A percentile compares a stretch with the other conserved stretches of the same genome.
phyloP scores from a whole-genome alignment of 2,113 vertebrate species.

The Micronycteris hirsuta region DNA sequence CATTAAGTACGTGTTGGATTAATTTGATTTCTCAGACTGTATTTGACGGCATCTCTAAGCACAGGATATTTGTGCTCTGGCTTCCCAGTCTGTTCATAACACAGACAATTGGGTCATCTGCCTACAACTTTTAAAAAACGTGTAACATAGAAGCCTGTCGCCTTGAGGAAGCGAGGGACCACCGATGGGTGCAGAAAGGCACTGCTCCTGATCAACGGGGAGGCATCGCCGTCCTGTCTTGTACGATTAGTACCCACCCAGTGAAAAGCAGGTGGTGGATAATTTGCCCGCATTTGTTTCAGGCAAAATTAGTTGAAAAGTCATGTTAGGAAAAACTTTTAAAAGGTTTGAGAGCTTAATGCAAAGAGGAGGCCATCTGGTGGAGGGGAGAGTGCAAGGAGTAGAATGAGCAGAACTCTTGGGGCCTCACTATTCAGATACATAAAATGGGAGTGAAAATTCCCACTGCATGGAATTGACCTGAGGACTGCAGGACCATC shows the following conservation, averaged over 20 bases:
- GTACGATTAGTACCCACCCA: not conserved
- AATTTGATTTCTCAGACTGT: constrained; percentile 44
- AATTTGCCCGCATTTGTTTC: not conserved
- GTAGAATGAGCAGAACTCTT: not conserved
- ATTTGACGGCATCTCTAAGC: not conserved
- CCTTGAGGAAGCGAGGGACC: not conserved
- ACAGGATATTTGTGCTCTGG: not conserved
- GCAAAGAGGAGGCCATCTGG: not conserved
- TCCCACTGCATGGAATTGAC: not conserved
- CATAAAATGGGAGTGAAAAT: not conserved
- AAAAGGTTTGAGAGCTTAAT: not conserved
- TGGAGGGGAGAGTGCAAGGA: accelerated
- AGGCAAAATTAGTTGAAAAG: not conserved
- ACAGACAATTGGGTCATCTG: not conserved
- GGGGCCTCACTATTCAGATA: not conserved
- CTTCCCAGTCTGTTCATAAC: not conserved
- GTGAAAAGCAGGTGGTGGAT: not conserved
- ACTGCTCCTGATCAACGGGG: not conserved
- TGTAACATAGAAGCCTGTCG: not conserved
- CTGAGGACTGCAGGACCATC: not conserved
- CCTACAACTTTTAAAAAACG: not conserved
- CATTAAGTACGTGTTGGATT: constrained; percentile 32
- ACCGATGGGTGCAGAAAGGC: not conserved
- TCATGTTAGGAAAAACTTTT: not conserved
- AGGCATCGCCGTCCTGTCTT: not conserved